Base-by-base conservation (phyloP, 2,888 invertebrate genomes). In the Pardosa pseudoannulata region DNA sequence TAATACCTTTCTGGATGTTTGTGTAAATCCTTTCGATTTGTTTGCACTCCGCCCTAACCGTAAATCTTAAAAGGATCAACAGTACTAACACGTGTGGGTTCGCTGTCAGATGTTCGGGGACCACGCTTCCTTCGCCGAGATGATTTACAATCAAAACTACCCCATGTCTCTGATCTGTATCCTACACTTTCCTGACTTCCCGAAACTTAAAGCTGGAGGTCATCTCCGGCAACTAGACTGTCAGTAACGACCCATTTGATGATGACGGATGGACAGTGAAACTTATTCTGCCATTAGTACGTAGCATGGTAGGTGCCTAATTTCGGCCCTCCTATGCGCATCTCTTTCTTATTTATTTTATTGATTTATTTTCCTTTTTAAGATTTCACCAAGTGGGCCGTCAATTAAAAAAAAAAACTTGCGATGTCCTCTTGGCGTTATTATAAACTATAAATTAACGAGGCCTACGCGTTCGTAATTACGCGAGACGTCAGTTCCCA, bases 401-500 rank as follows among this genome's bases (percentile, higher is more conserved):
- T 7, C 39, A 68, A 78, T 78, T 68, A 78, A 36, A 68, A 68
- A 32, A 68, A 50, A 68, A 68, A 32, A 68, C 39, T 9, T 3
- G 19, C 16, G 36, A 11, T 36, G 19, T 65, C 67, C 32, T 19
- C 9, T 23, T 7, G 13, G 31, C 6, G 46, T 36, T 62, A 79
- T 79, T 72, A 79, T 31, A 36, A 13, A 41, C 71, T 72, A 64
- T 41, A 41, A 71, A 72, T 2, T 79, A 11, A 11, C 5, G 41
- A 23, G 16, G 79, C 79, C 79, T 72, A 79, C 71, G 79, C 79
- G 62, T 67, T 32, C 13, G 64, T 72, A 64, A 79, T 71, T 79
- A 64, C 27, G 65, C 7, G 39, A 67, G 67, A 32, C 32, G 67
- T 67, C 36, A 36, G 32, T 31, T 32, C 32, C n/a, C 32, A 32